Evolutionary conservation across 2,888 invertebrate species (phyloP).

Genomic region (Stenoptilia bipunctidactyla): DNA sequence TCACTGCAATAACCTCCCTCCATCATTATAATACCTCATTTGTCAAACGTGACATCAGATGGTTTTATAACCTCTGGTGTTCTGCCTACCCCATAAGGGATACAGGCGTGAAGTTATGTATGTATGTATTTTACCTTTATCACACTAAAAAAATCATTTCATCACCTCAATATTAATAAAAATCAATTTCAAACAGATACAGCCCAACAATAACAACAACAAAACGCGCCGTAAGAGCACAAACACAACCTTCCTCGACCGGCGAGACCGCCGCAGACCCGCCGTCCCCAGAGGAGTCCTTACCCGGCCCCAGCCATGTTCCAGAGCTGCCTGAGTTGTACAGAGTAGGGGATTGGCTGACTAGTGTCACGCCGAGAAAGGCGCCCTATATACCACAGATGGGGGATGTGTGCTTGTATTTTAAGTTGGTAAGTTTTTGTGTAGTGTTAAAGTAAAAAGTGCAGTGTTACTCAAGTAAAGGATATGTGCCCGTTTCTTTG

Average conservation of each 20-base stretch:
- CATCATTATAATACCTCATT: too few species aligned
- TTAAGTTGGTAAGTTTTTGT: constrained; percentile 44
- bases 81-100: too few species aligned
- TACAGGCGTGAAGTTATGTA: too few species aligned
- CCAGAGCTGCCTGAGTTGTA: constrained; percentile 80
- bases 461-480: constrained; percentile 87
- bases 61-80: too few species aligned
- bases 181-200: too few species aligned
- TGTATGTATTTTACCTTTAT: too few species aligned
- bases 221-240: constrained; percentile 16
- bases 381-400: constrained; percentile 98
- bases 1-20: too few species aligned
- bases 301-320: constrained; percentile 6
- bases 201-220: constrained; percentile 23
- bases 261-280: constrained; percentile 4
- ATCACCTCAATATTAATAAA: too few species aligned
- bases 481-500: too few species aligned
- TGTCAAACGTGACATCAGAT: too few species aligned
- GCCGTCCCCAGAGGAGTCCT: background rate
- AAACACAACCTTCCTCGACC: too few species aligned
- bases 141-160: too few species aligned
- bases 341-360: constrained; percentile 94
- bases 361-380: constrained; percentile 90
- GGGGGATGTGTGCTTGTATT: constrained; percentile 88
- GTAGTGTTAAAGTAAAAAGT: constrained; percentile 88